phyloP scores from a whole-genome alignment of 2,888 invertebrate species.

The Campopleginae sp. region DNA sequence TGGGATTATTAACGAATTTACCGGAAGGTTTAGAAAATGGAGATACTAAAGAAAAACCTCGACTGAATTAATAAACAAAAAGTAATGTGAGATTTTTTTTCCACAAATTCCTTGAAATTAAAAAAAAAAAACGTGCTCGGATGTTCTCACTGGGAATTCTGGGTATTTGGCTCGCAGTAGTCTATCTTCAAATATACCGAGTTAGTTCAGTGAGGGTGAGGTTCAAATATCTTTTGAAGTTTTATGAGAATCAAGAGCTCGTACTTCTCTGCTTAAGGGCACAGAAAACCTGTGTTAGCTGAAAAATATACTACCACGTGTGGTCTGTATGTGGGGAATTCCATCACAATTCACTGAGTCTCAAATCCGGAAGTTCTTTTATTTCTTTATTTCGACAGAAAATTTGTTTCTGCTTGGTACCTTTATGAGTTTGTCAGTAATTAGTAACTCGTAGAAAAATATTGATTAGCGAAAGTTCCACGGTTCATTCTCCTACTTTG shows the following conservation, averaged over 20 bases:
- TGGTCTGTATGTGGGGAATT: background rate
- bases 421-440: too few species aligned
- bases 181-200: constrained; percentile 25
- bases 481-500: too few species aligned
- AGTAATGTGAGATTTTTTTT: background rate
- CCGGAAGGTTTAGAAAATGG: constrained; percentile 24
- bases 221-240: constrained; percentile 65
- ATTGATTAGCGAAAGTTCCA: too few species aligned
- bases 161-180: constrained; percentile 37
- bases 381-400: too few species aligned
- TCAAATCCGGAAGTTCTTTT: background rate
- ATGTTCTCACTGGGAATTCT: background rate
- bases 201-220: constrained; percentile 4
- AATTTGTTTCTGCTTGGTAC: background rate
- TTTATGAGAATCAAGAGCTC: constrained; percentile 45
- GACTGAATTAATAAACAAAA: background rate
- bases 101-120: background rate
- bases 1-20: constrained; percentile 42
- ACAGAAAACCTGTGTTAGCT: constrained; percentile 33
- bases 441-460: too few species aligned
- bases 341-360: background rate
- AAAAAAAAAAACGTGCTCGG: background rate
- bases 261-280: constrained; percentile 4
- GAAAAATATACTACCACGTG: constrained; percentile 38
- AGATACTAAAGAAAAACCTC: background rate